Conservation (phyloP, 2,888 invertebrate species). For the Dynastes tityus region DNA sequence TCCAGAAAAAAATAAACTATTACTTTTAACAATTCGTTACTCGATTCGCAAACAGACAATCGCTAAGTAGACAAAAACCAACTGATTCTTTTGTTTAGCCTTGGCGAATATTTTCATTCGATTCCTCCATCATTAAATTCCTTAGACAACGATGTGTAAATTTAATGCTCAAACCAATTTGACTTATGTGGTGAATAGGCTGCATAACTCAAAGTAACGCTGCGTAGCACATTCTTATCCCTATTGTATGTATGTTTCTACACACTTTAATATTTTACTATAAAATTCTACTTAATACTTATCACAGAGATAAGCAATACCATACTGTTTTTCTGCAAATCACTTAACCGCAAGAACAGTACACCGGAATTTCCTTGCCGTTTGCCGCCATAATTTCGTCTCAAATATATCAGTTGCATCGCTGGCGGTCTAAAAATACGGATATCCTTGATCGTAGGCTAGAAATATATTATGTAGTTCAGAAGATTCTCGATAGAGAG, state of each 20-base stretch:
- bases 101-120: too few species aligned
- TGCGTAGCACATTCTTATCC: background rate
- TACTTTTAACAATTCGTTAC: too few species aligned
- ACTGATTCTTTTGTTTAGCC: too few species aligned
- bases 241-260: too few species aligned
- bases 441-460: slow-evolving; percentile 33
- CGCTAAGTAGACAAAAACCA: too few species aligned
- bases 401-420: slow-evolving; percentile 25
- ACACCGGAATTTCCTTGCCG: background rate
- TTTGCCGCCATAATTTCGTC: background rate
- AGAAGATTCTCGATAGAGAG: slow-evolving; percentile 25
- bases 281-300: too few species aligned
- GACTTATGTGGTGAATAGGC: background rate
- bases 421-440: slow-evolving; percentile 40
- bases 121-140: too few species aligned
- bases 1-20: too few species aligned
- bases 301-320: too few species aligned
- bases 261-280: too few species aligned
- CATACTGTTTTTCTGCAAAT: background rate
- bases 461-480: slow-evolving; percentile 13
- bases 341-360: background rate
- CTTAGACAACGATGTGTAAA: too few species aligned
- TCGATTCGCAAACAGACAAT: too few species aligned
- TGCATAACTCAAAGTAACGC: slow-evolving; percentile 31
- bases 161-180: slow-evolving; percentile 11